A percentile compares a stretch with the other conserved stretches of the same genome.
Evolutionary conservation across 2,888 invertebrate genomes (phyloP).

Genomic region (Nomada fabriciana): DNA sequence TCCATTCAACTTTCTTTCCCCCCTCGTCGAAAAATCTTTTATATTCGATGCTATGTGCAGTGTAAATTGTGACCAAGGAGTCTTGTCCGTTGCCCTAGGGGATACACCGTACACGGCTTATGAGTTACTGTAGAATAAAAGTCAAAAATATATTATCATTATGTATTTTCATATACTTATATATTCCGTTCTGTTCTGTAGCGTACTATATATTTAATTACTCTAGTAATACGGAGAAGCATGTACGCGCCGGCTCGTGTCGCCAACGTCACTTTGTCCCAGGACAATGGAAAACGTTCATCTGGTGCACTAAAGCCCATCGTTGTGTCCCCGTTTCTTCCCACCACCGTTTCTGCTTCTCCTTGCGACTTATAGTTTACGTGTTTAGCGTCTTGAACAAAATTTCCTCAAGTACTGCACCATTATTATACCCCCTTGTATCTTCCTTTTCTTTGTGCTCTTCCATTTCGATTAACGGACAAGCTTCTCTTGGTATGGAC

Average conservation of each 20-base stretch:
- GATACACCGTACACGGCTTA: slow-evolving; percentile 57
- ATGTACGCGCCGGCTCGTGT: slow-evolving; percentile 20
- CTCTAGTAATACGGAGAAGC: slow-evolving; percentile 34
- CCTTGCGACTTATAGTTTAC: slow-evolving; percentile 18
- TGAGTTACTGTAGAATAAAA: slow-evolving; percentile 72
- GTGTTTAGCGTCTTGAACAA: slow-evolving; percentile 41
- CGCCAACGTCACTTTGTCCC: not conserved
- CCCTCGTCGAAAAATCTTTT: not conserved
- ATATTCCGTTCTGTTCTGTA: slow-evolving; percentile 50
- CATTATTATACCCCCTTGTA: not conserved
- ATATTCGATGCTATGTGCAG: slow-evolving; percentile 22
- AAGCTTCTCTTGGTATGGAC: slow-evolving; percentile 75
- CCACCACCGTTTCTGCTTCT: not conserved
- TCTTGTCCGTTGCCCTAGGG: slow-evolving; percentile 51
- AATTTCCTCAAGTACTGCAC: slow-evolving; percentile 38
- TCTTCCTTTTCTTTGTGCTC: slow-evolving; percentile 6
- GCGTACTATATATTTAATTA: slow-evolving; percentile 42
- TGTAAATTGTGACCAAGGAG: slow-evolving; percentile 69
- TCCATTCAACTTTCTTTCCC: not conserved
- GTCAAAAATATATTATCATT: slow-evolving; percentile 76
- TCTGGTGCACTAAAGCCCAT: slow-evolving; percentile 44
- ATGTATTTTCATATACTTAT: slow-evolving; percentile 49
- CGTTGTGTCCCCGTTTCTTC: slow-evolving; percentile 13
- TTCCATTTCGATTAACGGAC: slow-evolving; percentile 58
- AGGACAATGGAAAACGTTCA: slow-evolving; percentile 9